A percentile compares a stretch with the other conserved stretches of the same genome.
phyloP scores from a whole-genome alignment of 2,888 invertebrate genomes.

The Asteroscopus sphinx region DNA sequence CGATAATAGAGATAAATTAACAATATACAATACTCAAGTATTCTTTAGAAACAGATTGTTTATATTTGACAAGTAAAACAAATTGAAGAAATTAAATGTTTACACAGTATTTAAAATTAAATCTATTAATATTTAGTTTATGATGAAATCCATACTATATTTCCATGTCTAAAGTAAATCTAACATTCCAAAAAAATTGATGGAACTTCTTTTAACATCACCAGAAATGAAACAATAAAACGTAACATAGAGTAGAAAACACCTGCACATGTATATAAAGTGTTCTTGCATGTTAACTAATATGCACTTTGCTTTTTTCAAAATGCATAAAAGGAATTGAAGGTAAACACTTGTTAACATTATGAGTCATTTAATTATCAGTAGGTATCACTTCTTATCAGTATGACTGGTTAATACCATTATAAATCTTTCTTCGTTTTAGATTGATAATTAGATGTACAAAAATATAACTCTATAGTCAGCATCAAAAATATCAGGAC shows the following conservation, averaged over 20 bases:
- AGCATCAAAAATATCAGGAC: no score
- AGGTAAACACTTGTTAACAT: slow-evolving; percentile 75
- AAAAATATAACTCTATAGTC: neutral
- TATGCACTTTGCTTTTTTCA: slow-evolving; percentile 78
- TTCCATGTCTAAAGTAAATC: no score
- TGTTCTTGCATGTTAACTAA: slow-evolving; percentile 68
- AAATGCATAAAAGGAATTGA: slow-evolving; percentile 83
- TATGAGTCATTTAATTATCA: slow-evolving; percentile 39
- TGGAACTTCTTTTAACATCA: neutral
- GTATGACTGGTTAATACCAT: slow-evolving; percentile 22
- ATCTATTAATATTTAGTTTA: no score
- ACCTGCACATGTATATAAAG: slow-evolving; percentile 29
- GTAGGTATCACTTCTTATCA: slow-evolving; percentile 39
- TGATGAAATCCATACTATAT: no score
- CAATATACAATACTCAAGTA: no score
- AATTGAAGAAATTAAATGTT: no score
- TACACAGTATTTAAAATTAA: no score
- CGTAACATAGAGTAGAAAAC: slow-evolving; percentile 14
- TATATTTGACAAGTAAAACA: no score
- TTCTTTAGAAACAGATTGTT: no score
- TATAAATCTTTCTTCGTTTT: neutral
- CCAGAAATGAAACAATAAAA: neutral
- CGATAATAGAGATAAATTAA: no score
- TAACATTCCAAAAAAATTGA: no score
- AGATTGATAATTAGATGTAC: neutral